These are phyloP conservation scores for Ricordea florida DNA, from an alignment of 92 coral and sea anemone species.

Conservation along the genomic window DNA sequence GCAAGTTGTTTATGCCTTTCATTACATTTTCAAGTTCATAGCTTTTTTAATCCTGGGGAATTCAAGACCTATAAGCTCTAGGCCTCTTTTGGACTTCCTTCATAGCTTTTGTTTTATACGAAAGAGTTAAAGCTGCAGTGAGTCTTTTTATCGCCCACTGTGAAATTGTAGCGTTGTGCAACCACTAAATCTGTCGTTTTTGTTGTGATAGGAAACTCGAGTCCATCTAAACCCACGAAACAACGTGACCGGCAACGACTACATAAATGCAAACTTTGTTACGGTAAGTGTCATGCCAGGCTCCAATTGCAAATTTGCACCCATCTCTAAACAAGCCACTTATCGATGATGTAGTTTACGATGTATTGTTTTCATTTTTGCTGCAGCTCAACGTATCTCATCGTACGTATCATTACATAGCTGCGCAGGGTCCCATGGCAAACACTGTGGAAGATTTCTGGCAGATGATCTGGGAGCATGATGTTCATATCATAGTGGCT, in stretches of 20 bases:
- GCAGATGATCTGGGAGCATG: slow-evolving; percentile 99
- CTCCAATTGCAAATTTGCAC: neutral
- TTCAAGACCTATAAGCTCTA: no score
- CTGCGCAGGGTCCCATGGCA: slow-evolving; percentile 92
- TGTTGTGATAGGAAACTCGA: slow-evolving; percentile 75
- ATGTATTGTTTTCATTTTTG: neutral
- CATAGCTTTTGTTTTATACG: no score
- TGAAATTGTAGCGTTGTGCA: neutral
- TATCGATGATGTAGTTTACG: neutral
- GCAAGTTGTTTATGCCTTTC: no score
- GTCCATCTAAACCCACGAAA: slow-evolving; percentile 79
- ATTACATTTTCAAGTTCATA: no score
- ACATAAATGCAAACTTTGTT: slow-evolving; percentile 87
- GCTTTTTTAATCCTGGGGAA: no score
- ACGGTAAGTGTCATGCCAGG: slow-evolving; percentile 50
- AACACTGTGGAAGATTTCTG: slow-evolving; percentile 85
- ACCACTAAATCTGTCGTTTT: neutral
- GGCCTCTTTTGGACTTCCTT: no score
- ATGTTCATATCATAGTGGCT: slow-evolving; percentile 86
- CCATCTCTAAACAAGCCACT: neutral
- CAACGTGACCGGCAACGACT: slow-evolving; percentile 72
- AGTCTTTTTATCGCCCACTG: neutral
- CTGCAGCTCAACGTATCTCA: slow-evolving; percentile 78
- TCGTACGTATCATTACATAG: slow-evolving; percentile 82
- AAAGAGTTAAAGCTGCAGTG: no score